Base-by-base conservation (phyloP, 2,888 invertebrate species). In the Choreutis nemorana region DNA sequence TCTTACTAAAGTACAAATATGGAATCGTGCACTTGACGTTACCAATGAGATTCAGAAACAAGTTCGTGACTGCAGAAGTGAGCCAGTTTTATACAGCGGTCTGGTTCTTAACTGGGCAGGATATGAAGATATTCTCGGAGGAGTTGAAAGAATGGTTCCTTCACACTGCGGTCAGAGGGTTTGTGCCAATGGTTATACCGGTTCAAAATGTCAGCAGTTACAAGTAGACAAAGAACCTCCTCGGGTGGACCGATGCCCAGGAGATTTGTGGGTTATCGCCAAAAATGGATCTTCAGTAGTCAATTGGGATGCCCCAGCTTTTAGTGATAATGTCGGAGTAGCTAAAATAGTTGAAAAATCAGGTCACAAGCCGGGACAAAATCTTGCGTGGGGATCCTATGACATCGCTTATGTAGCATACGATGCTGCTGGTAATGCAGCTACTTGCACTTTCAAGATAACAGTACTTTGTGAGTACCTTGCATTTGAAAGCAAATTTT, bases 31-130 rank as follows among this genome's bases (percentile, higher is more conserved):
- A 21, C 79, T 97, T 1, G 95, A 96, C 55, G 89, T 94, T 10
- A 93, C 94, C 3, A 90, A 90, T 35, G 95, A 95, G 65, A 88
- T 96, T 38, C 95, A 96, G 46, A 93, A 93, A 56, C 94, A 95
- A 83, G 94, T 94, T 1, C 84, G 94, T 14, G 94, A 94, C 50
- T 96, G 95, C 54, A 86, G 94, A 48, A 93, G 92, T 3, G 94
- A 95, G 48, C 94, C 95, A 1, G 94, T 95, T 1, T 79, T 96
- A 3, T 94, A 93, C 63, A 86, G 86, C 46, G 91, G 89, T 2
- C 75, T 97, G 4, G 85, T 93, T 2, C 78, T 96, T 0, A 94
- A 94, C 13, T 97, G 97, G 94, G 89, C 93, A 16, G 96, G 95
- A 12, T 97, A 95, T 57, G 94, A 96, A 58, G 88, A 91, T 39